Evolutionary conservation across 1,140 invertebrate species (phyloP), one percentile per base, ranked within the genome.

Genomic region (Helicoverpa armigera): DNA sequence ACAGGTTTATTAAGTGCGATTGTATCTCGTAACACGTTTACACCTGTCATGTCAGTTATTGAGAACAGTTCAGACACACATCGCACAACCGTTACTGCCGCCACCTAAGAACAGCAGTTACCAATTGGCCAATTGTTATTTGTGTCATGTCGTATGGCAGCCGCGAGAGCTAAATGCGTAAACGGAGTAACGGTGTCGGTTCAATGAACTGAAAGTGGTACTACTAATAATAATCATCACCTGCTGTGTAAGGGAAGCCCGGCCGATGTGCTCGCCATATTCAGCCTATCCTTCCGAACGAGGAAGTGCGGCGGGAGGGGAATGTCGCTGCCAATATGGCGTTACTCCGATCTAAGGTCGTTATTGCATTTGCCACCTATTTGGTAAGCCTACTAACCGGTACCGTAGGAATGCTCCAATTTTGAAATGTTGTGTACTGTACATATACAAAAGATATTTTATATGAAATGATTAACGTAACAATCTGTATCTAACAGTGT

Each of bases 131-230:
- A 88, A 91, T 94, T 92, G 88, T 93, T 93, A 94, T 94, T 93
- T 89, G 87, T 93, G 91, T 90, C 92, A 91, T 92, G 91, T 91
- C 87, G 86, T 82, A 84, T 85, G 83, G 86, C 82, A 78, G 83
- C 77, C 86, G 89, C 89, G 91, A 94, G 89, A 92, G 85, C 90
- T 92, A 89, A 89, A 90, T 92, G 91, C 89, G 89, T 92, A 89
- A 92, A 92, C 82, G 83, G 86, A 84, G 83, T 93, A 94, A 93
- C 92, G 92, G 92, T 93, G 89, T 83, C 88, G 84, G 92, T 93
- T 94, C 91, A 92, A 87, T 85, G 91, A 92, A 93, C 93, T 85
- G 90, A 91, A 94, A 91, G 88, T 92, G 88, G 82, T 87, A 72
- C 86, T 89, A 85, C 85, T 89, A 92, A 93, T 91, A 90, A 91